Evolutionary conservation across 2,888 invertebrate species (phyloP).

Genomic region (Nomada ruficornis): DNA sequence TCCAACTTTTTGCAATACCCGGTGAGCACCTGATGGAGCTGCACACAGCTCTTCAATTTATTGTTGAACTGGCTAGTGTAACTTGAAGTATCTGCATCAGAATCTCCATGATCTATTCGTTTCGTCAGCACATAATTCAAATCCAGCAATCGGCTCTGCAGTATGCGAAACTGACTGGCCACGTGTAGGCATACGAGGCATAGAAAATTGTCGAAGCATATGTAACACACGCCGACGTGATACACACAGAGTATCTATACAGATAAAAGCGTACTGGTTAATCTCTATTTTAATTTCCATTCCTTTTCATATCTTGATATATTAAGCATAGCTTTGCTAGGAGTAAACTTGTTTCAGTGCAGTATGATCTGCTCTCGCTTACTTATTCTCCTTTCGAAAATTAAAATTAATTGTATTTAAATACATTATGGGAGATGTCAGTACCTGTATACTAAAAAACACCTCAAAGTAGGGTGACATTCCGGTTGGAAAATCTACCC

Average conservation of each 20-base stretch:
- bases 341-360: too few species aligned
- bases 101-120: too few species aligned
- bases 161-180: conserved; percentile 67
- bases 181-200: conserved; percentile 62
- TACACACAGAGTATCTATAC: conserved; percentile 38
- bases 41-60: conserved; percentile 55
- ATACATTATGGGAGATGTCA: background rate
- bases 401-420: too few species aligned
- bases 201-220: conserved; percentile 72
- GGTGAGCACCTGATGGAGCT: conserved; percentile 64
- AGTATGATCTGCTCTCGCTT: too few species aligned
- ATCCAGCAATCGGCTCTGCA: conserved; percentile 61
- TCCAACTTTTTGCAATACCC: conserved; percentile 63
- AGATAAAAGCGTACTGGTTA: background rate
- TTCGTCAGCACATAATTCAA: background rate
- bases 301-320: background rate
- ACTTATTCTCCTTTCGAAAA: too few species aligned
- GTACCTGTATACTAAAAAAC: conserved; percentile 66
- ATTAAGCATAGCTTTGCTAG: too few species aligned
- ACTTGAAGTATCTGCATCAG: background rate
- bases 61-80: background rate
- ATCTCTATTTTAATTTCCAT: background rate
- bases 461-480: conserved; percentile 70
- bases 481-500: conserved; percentile 58
- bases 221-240: conserved; percentile 64